Evolutionary conservation across 2,797 vertebrate species (phyloP).

Genomic region (Dermochelys coriacea): DNA sequence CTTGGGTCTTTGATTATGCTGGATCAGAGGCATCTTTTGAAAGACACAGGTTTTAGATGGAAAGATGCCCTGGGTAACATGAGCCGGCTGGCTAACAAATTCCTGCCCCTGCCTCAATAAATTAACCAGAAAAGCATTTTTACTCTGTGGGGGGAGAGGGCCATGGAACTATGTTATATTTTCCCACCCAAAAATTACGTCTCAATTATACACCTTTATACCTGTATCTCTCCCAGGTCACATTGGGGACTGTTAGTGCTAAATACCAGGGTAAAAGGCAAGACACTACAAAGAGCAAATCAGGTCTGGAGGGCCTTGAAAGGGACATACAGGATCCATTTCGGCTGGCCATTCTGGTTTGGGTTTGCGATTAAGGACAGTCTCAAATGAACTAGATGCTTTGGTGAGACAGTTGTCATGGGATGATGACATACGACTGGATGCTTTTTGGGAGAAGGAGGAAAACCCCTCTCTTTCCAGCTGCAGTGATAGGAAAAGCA

Average conservation of each 20-base stretch:
- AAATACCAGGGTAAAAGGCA: neutral
- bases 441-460: neutral
- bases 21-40: conserved; percentile 47
- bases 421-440: neutral
- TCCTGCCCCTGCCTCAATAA: conserved; percentile 61
- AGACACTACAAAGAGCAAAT: neutral
- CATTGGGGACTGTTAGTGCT: neutral
- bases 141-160: conserved; percentile 19
- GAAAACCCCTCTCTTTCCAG: neutral
- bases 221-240: neutral
- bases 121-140: conserved; percentile 74
- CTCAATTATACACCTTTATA: neutral
- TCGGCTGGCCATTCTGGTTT: neutral
- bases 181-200: accelerated
- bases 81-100: conserved; percentile 63
- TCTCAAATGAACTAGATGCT: neutral
- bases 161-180: neutral
- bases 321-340: neutral
- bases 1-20: conserved; percentile 45
- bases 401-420: neutral
- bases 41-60: conserved; percentile 31
- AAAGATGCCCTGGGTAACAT: conserved; percentile 68
- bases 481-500: conserved; percentile 34
- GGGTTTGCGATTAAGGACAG: neutral
- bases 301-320: neutral